These are phyloP conservation scores for Spilosoma lubricipeda DNA, from an alignment of 2,888 invertebrate genomes.

Conservation along the genomic window DNA sequence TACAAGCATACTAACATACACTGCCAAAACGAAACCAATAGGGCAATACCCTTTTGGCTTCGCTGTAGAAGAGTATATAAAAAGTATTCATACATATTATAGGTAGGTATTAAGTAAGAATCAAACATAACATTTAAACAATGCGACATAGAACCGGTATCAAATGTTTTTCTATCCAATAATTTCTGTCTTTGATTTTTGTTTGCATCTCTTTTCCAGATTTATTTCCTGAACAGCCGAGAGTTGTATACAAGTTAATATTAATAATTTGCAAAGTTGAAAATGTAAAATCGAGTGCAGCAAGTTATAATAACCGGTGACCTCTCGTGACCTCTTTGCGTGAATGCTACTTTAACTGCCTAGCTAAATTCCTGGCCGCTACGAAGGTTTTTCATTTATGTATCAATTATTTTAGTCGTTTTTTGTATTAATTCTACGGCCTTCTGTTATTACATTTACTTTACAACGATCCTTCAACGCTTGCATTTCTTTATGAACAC, in stretches of 20 bases:
- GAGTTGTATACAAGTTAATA: not conserved
- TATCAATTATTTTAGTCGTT: conserved; percentile 7
- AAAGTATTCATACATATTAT: too few species aligned
- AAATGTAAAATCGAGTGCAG: not conserved
- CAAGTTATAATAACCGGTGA: conserved; percentile 8
- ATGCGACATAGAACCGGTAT: not conserved
- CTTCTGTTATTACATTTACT: not conserved
- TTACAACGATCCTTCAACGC: not conserved
- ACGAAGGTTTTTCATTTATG: conserved; percentile 3
- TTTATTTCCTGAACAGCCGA: not conserved
- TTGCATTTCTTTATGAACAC: not conserved
- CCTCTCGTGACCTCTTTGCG: conserved; percentile 15
- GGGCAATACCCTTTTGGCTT: too few species aligned
- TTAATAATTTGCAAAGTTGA: not conserved
- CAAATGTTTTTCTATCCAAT: not conserved
- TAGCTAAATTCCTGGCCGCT: not conserved
- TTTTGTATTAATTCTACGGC: not conserved
- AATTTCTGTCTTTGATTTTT: not conserved
- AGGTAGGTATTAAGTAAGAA: too few species aligned
- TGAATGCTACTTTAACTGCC: conserved; percentile 10
- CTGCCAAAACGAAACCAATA: too few species aligned
- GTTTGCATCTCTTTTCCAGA: not conserved
- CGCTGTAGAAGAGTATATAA: too few species aligned
- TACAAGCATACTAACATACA: too few species aligned
- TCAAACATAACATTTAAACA: not conserved